Conservation (phyloP, 1,140 invertebrate genomes). For the Drosophila pallidifrons region DNA sequence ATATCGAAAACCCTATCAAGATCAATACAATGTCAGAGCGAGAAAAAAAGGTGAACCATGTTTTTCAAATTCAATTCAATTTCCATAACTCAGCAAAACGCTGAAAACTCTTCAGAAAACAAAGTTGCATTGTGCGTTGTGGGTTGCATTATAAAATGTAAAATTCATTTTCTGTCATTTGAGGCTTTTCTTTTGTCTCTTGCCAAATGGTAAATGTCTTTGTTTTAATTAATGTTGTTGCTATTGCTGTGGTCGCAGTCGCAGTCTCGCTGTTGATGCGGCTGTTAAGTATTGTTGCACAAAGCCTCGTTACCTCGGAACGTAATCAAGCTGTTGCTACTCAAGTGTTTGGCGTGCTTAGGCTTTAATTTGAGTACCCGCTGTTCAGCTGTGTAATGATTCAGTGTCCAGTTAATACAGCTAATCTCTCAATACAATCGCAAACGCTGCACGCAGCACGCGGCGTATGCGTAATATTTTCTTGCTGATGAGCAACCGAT, state of each 20-base stretch:
- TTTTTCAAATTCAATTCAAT: conserved; percentile 50
- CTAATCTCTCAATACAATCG: conserved; percentile 30
- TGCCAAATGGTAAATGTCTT: conserved; percentile 28
- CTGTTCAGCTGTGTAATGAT: conserved; percentile 18
- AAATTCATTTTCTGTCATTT: conserved; percentile 27
- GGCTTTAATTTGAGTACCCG: conserved; percentile 26
- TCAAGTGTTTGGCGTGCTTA: conserved; percentile 22
- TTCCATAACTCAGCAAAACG: conserved; percentile 44
- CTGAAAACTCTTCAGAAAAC: conserved; percentile 16
- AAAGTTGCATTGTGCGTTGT: conserved; percentile 36
- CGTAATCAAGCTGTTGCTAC: conserved; percentile 42
- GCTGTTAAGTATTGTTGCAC: conserved; percentile 16
- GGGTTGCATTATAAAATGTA: conserved; percentile 53
- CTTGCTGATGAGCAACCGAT: conserved; percentile 31
- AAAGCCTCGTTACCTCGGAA: conserved; percentile 28
- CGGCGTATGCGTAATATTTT: conserved; percentile 54
- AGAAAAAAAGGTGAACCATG: neutral
- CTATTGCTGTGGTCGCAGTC: no score
- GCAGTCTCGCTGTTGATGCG: neutral
- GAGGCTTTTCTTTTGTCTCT: conserved; percentile 35
- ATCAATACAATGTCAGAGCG: conserved; percentile 42
- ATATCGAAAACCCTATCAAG: conserved; percentile 12
- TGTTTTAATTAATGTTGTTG: conserved; percentile 45
- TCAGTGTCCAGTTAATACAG: conserved; percentile 21
- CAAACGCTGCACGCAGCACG: conserved; percentile 7